Evolutionary conservation across 2,113 vertebrate genomes (phyloP).

Genomic region (Ivindomyrus marchei): DNA sequence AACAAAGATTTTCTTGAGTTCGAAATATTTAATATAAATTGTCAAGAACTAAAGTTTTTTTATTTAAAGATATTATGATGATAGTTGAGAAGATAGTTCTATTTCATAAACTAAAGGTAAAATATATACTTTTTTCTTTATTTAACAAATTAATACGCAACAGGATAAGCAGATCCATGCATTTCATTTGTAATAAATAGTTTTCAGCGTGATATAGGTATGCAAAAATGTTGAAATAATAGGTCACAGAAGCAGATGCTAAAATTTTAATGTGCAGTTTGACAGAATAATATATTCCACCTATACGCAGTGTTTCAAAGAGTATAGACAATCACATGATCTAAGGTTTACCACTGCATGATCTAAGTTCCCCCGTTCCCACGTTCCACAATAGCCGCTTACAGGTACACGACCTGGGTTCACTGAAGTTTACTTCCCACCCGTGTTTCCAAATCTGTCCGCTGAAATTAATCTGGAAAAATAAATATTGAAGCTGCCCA

Average conservation of each 20-base stretch:
- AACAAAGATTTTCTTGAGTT: background rate
- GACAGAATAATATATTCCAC: background rate
- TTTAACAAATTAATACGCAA: background rate
- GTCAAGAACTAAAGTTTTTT: background rate
- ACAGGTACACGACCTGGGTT: background rate
- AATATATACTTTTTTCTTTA: background rate
- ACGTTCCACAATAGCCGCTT: background rate
- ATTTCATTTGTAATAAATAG: background rate
- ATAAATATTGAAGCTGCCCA: constrained; percentile 88
- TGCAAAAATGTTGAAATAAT: background rate
- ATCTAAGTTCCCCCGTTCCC: background rate
- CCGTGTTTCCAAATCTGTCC: constrained; percentile 49
- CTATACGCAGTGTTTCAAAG: background rate
- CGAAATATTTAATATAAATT: background rate
- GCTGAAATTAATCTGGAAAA: constrained; percentile 93
- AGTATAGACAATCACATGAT: background rate
- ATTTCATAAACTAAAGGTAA: background rate
- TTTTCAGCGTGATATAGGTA: background rate
- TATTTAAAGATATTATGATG: background rate
- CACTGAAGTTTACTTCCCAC: constrained; percentile 69
- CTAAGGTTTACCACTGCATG: background rate
- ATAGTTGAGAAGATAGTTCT: background rate
- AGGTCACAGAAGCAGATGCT: background rate
- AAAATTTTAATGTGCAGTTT: background rate
- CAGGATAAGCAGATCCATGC: background rate